Percentiles rank a stretch among this genome's conserved stretches.
These are phyloP conservation scores for Emys orbicularis DNA, from an alignment of 2,797 vertebrate species.

Conservation along the genomic window DNA sequence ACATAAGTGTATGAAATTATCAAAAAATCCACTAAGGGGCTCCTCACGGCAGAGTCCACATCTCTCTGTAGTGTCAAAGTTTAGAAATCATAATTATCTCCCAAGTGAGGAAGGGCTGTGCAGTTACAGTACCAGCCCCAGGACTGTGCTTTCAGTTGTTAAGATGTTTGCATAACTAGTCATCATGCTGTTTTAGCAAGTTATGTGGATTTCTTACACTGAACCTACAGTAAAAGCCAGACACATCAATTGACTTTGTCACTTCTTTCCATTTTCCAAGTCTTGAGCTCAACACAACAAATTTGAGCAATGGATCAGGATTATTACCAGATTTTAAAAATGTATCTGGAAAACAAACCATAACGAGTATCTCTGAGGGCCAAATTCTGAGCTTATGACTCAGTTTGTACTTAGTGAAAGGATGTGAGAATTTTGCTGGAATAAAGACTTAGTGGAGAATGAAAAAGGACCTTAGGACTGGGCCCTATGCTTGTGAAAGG, in stretches of 20 bases:
- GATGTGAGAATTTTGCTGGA: not conserved
- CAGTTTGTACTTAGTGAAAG: slow-evolving; percentile 19
- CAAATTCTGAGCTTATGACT: slow-evolving; percentile 7
- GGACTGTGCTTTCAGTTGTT: slow-evolving; percentile 14
- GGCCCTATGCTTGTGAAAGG: not conserved
- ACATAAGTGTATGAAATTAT: not conserved
- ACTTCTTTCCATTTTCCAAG: slow-evolving; percentile 35
- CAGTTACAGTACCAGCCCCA: not conserved
- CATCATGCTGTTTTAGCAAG: slow-evolving; percentile 9
- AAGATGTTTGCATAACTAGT: slow-evolving; percentile 31
- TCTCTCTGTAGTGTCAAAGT: not conserved
- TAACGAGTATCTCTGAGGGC: slow-evolving; percentile 5
- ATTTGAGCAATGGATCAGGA: slow-evolving; percentile 33
- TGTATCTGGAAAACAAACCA: slow-evolving; percentile 46
- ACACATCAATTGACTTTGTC: slow-evolving; percentile 33
- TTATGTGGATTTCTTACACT: not conserved
- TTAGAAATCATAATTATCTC: not conserved
- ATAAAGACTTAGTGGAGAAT: not conserved
- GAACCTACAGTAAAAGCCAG: slow-evolving; percentile 41
- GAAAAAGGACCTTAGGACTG: not conserved
- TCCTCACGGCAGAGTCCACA: not conserved
- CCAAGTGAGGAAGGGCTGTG: slow-evolving; percentile 1
- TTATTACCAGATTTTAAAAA: slow-evolving; percentile 45
- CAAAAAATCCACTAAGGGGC: not conserved
- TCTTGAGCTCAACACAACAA: slow-evolving; percentile 10